Conservation (phyloP, 1,140 invertebrate species). For the Ptiloglossa arizonensis region DNA sequence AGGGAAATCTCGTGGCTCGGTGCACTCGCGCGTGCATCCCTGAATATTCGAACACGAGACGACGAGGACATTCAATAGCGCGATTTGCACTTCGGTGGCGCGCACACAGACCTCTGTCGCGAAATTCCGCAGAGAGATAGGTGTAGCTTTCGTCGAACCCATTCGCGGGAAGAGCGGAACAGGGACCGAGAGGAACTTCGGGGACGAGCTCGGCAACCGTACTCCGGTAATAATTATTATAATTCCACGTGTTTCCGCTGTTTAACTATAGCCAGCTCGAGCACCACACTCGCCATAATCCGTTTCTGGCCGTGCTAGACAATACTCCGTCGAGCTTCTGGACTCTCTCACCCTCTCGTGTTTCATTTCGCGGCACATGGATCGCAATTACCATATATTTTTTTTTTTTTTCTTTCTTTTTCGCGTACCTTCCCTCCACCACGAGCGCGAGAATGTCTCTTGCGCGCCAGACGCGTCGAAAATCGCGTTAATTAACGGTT, state of each 20-base stretch:
- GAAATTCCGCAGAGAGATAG: background rate
- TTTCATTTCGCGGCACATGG: background rate
- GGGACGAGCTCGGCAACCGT: background rate
- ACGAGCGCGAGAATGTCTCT: too few relatives aligned
- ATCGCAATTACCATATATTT: too few relatives aligned
- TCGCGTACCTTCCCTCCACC: too few relatives aligned
- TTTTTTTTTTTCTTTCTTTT: too few relatives aligned
- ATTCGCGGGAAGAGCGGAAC: background rate
- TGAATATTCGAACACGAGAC: background rate
- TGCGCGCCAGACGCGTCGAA: too few relatives aligned
- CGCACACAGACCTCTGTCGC: background rate
- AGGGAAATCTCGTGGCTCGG: background rate
- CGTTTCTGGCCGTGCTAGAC: background rate
- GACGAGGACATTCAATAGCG: background rate
- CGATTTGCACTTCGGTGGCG: background rate
- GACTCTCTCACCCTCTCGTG: background rate
- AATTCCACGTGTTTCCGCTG: constrained; percentile 3
- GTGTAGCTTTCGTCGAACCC: constrained; percentile 4
- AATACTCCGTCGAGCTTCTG: background rate
- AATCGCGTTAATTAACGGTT: too few relatives aligned
- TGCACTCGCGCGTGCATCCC: too few relatives aligned
- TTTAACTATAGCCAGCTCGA: background rate
- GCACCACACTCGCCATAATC: constrained; percentile 3
- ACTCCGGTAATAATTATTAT: constrained; percentile 16
- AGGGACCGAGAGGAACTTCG: background rate